Percentiles rank a stretch among this genome's conserved stretches.
Conservation (phyloP, 2,888 invertebrate genomes). For the Stenichneumon culpator region DNA sequence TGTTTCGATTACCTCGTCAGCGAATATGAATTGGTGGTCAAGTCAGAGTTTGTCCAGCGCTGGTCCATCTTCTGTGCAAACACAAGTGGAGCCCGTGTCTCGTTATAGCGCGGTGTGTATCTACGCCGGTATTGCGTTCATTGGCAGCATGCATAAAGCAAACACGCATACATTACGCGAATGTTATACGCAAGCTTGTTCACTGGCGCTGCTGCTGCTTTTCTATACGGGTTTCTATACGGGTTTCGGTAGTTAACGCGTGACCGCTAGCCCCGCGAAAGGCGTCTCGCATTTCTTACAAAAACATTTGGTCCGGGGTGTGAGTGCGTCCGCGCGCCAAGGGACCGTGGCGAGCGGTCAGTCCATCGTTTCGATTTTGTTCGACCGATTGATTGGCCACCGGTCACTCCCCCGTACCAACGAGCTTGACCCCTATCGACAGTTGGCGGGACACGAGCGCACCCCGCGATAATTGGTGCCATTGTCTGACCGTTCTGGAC, state of each 20-base stretch:
- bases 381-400: slow-evolving; percentile 71
- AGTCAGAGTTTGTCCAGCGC: slow-evolving; percentile 70
- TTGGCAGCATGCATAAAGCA: slow-evolving; percentile 72
- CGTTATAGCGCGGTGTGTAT: slow-evolving; percentile 30
- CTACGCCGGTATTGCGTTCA: slow-evolving; percentile 27
- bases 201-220: slow-evolving; percentile 12
- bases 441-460: slow-evolving; percentile 82
- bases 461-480: slow-evolving; percentile 80
- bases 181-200: slow-evolving; percentile 21
- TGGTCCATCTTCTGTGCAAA: slow-evolving; percentile 78
- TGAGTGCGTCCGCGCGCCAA: slow-evolving; percentile 39
- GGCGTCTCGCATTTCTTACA: slow-evolving; percentile 72
- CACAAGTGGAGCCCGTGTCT: slow-evolving; percentile 65
- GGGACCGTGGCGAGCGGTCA: slow-evolving; percentile 37
- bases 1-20: slow-evolving; percentile 60
- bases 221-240: not conserved
- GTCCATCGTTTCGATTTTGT: slow-evolving; percentile 56
- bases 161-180: slow-evolving; percentile 80
- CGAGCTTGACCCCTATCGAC: slow-evolving; percentile 78
- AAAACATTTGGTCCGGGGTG: slow-evolving; percentile 73
- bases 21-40: slow-evolving; percentile 65
- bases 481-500: slow-evolving; percentile 79
- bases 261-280: slow-evolving; percentile 13
- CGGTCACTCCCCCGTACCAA: slow-evolving; percentile 77
- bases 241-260: slow-evolving; percentile 12